Base-by-base conservation (phyloP, 2,797 vertebrate genomes). In the Catostomus latipinnis region DNA sequence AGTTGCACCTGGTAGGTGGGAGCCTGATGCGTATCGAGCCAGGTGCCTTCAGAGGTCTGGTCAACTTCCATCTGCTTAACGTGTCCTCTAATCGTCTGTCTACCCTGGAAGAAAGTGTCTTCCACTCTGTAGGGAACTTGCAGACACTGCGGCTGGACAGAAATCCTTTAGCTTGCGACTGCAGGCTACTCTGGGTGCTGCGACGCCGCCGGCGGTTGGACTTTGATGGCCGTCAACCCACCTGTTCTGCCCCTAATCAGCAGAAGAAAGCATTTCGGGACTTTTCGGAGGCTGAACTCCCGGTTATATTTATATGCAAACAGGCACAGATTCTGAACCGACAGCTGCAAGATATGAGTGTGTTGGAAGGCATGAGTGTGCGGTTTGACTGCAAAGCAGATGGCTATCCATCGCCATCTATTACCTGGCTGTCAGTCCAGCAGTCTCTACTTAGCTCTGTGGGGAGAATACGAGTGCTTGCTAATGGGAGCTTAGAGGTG, bases 121-220 rank as follows among this genome's bases (percentile, higher is more conserved):
- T 98, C 81, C 94, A 96, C 81, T 94, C 96, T 0, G 92, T 94
- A 13, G 94, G 95, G 65, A 95, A 92, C 86, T 88, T 98, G 81
- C 95, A 96, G 84, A 95, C 93, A 46, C 83, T 98, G 74, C 87
- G 95, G 14, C 85, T 98, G 58, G 96, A 96, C 1, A 90, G 91
- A 57, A 98, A 97, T 83, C 96, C 95, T 0, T 83, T 98, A 46
- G 93, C 94, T 18, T 98, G 96, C 3, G 96, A 98, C 89, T 98
- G 96, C 78, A 93, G 96, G 1, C 93, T 98, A 48, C 91, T 97
- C 7, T 97, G 96, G 96, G 91, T 97, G 45, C 89, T 96, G n/a
- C 93, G 93, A 1, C 90, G 94, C 0, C 90, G 93, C 1, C 5
- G 88, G 46, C 90, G 84, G 49, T 88, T 97, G 70, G 93, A 95